Base-by-base conservation (phyloP, 2,797 vertebrate genomes). In the Pseudopleuronectes americanus region DNA sequence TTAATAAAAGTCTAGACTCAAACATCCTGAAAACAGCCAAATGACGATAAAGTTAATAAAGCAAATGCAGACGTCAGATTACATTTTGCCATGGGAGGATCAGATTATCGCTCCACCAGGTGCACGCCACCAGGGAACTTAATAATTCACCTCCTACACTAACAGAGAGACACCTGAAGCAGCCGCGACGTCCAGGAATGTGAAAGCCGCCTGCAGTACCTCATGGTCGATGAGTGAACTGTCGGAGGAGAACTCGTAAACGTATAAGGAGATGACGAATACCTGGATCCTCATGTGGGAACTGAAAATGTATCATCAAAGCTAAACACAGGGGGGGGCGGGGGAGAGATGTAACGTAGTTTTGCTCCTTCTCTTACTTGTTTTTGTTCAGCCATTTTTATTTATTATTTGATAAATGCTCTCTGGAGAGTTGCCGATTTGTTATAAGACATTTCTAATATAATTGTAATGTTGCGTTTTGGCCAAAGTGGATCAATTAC, bases 151-250 rank as follows among this genome's bases (percentile, higher is more conserved):
- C 8, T 48, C 47, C 17, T 8, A 14, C 47, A 28, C 3, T 36
- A 52, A 62, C 65, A 63, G 31, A 72, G 49, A 77, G 57, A 83
- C 81, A 78, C 75, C 72, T 76, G 73, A 78, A 70, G 57, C 69
- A 65, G 68, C 64, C 62, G 66, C 21, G 22, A 16, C 14, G 17
- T 47, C 33, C 45, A 49, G 77, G 89, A 92, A 90, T 88, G 83
- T 87, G 65, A 68, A 87, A 45, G 74, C 67, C 0, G 26, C 61
- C 49, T 64, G 59, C 43, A 12, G 68, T 64, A 59, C 61, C 36
- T 86, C 47, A 43, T 68, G 48, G 75, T 8, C 1, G 68, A 71
- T 64, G 79, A 83, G 62, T 73, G 77, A 86, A 68, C 33, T 56
- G 74, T 24, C 67, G 71, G 64, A 6, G 58, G 17, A 71, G 65